Evolutionary conservation across 2,888 invertebrate genomes (phyloP).

Genomic region (Trachelus tabidus): DNA sequence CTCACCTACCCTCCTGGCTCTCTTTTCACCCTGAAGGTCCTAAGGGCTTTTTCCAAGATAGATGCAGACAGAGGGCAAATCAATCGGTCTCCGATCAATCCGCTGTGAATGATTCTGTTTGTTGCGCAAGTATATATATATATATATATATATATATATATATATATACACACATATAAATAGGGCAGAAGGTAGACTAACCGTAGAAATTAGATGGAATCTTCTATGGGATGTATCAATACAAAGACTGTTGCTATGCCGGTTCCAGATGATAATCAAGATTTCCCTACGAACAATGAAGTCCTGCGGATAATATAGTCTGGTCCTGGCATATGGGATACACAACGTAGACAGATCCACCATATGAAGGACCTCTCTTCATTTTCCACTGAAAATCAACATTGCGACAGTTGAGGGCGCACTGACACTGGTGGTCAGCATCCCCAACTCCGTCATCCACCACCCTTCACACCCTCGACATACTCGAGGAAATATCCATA

Average conservation of each 20-base stretch:
- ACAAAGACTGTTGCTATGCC: background rate
- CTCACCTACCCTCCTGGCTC: slow-evolving; percentile 4
- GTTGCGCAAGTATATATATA: background rate
- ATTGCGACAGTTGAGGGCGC: slow-evolving; percentile 27
- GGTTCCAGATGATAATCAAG: background rate
- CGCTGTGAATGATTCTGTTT: slow-evolving; percentile 14
- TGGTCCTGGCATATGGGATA: background rate
- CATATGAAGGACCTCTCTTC: slow-evolving; percentile 26
- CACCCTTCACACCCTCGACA: background rate
- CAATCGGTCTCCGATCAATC: slow-evolving; percentile 19
- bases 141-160: background rate
- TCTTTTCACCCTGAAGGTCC: background rate
- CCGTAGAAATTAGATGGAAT: background rate
- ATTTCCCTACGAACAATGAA: background rate
- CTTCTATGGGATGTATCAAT: background rate
- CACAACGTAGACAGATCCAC: background rate
- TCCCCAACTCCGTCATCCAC: background rate
- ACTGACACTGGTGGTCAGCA: background rate
- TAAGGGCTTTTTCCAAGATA: slow-evolving; percentile 3
- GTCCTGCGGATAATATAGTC: background rate
- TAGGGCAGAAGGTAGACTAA: background rate
- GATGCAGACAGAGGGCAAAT: slow-evolving; percentile 17
- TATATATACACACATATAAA: too few species aligned
- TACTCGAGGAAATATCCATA: background rate
- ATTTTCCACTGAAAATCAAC: slow-evolving; percentile 49